These are phyloP conservation scores for Aplidium turbinatum DNA, from an alignment of 23 tunicate genomes.

Conservation along the genomic window DNA sequence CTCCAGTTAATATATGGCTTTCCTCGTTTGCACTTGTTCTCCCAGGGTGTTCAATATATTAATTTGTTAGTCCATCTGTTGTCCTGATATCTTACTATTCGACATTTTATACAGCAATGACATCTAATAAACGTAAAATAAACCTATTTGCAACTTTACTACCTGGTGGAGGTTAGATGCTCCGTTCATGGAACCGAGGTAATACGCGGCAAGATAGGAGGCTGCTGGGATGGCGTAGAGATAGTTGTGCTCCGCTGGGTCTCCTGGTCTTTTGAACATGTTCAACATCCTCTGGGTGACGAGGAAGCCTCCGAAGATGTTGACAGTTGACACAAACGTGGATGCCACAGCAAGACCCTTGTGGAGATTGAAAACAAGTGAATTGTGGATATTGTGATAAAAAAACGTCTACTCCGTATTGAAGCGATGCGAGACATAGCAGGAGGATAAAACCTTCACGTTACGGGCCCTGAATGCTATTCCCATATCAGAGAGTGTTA, in stretches of 20 bases:
- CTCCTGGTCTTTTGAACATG: constrained; percentile 90
- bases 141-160: not conserved
- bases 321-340: constrained; percentile 81
- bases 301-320: constrained; percentile 92
- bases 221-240: constrained; percentile 80
- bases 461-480: too few relatives aligned
- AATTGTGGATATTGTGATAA: too few relatives aligned
- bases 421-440: too few relatives aligned
- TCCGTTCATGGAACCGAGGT: constrained; percentile 61
- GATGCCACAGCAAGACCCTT: constrained; percentile 82
- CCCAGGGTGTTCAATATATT: too few relatives aligned
- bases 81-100: too few relatives aligned
- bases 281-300: constrained; percentile 95
- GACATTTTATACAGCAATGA: too few relatives aligned
- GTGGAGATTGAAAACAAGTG: constrained; percentile 3
- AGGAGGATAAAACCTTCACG: too few relatives aligned
- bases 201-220: constrained; percentile 77
- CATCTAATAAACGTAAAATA: not conserved
- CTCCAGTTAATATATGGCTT: too few relatives aligned
- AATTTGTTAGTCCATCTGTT: too few relatives aligned
- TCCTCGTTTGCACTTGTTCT: too few relatives aligned
- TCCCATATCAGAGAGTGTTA: too few relatives aligned
- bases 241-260: constrained; percentile 91
- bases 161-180: constrained; percentile 84
- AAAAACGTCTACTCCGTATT: too few relatives aligned